Evolutionary conservation across 2,888 invertebrate species (phyloP), one percentile per base, ranked within the genome.

Genomic region (Lutraria lutraria): DNA sequence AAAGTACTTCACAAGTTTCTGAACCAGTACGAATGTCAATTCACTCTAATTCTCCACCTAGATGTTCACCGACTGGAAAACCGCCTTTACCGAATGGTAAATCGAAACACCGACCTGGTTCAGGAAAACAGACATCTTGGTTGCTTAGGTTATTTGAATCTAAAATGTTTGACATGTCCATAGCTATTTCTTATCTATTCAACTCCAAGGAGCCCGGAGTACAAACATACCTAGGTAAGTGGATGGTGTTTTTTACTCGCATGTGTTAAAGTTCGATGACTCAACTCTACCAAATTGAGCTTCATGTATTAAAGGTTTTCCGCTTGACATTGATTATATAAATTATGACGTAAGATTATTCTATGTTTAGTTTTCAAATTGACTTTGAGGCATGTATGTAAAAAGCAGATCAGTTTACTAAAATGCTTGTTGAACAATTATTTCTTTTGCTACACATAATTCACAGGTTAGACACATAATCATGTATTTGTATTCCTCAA

Each of bases 151-250:
- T 99, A 95, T 99, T 99, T 97, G 99, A 99, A 97, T 99, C 99
- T 95, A 99, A 99, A 97, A 98, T 99, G 95, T 99, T 99, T 97
- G 99, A 99, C 97, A 99, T 99, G 98, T 98, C 99, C 94, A 99
- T 99, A 98, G 99, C 99, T 92, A 98, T 99, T 96, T 98, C 99
- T 96, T 99, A 99, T 97, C 97, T 99, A 89, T 99, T 99, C 97
- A 99, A 99, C 97, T 99, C 99, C 72, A 99, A 99, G 97, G 99
- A 99, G 97, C 98, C 99, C 68, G 99, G 99, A 91, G 99, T 99
- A 93, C 98, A 99, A 96, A 98, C 98, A 95, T 99, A 99, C 97
- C 98, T 99, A 96, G 99, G 98, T 98, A 95, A 97, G 97, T 96
- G n/a, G 76, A 56, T 21, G 16, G 1, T 25, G n/a, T 34, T 86